These are phyloP conservation scores for Xiphophorus birchmanni DNA, from an alignment of 2,797 vertebrate species.

Conservation along the genomic window DNA sequence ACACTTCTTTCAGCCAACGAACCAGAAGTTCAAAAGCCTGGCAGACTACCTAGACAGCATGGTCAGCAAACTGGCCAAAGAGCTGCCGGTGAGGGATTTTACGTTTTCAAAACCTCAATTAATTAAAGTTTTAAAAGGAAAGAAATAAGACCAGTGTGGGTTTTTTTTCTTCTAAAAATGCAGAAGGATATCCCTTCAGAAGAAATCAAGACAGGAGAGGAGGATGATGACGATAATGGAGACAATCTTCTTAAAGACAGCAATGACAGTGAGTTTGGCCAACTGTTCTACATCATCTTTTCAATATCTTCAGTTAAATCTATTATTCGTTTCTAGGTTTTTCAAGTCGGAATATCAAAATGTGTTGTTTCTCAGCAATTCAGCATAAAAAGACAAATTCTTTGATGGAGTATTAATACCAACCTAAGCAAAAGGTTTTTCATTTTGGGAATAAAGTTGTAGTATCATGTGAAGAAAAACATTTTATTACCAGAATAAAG, in stretches of 20 bases:
- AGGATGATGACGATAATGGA: conserved; percentile 97
- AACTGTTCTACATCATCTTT: background rate
- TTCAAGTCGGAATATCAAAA: background rate
- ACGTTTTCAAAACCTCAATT: rapidly evolving
- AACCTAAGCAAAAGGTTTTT: no score
- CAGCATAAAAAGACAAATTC: background rate
- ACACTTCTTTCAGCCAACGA: conserved; percentile 98
- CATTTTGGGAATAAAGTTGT: no score
- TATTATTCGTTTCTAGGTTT: background rate
- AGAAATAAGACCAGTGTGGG: background rate
- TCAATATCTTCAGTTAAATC: background rate
- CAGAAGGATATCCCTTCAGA: conserved; percentile 93
- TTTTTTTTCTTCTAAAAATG: conserved; percentile 1
- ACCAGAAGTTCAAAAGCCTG: conserved; percentile 98
- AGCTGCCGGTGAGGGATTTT: conserved; percentile 88
- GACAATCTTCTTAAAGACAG: conserved; percentile 98
- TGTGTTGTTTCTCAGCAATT: background rate
- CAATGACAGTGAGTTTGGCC: conserved; percentile 90
- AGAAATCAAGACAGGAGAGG: conserved; percentile 99
- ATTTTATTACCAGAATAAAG: no score
- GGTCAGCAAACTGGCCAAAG: conserved; percentile 99
- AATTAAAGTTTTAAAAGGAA: background rate
- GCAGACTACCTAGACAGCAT: conserved; percentile 98
- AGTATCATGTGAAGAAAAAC: no score
- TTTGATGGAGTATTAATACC: no score